Evolutionary conservation across 2,888 invertebrate genomes (phyloP), one percentile per base, ranked within the genome.

Genomic region (Calameuta idolon): DNA sequence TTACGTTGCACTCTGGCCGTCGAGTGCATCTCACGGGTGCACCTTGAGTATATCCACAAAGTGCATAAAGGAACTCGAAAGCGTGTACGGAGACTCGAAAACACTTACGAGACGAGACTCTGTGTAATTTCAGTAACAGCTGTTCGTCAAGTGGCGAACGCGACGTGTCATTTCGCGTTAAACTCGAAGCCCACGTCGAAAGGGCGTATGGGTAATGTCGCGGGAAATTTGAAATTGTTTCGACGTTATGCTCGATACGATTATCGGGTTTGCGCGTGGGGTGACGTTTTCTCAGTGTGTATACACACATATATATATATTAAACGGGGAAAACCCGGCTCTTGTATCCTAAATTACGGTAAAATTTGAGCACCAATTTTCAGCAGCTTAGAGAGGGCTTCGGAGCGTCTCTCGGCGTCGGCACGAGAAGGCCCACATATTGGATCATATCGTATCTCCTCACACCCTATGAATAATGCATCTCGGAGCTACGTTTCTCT

Each of bases 381-480:
- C 88, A 84, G 87, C 85, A 89, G 90, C 90, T 91, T 90, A 90
- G 88, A 82, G 80, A 80, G 84, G 84, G 85, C 79, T 84, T 83
- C 81, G 76, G 75, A 75, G 76, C 73, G 78, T 76, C 74, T 69
- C 75, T 79, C 73, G 84, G 83, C 81, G 81, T 81, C 82, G 78
- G 83, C 80, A 83, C 83, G 83, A 85, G 83, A 77, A 84, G 85
- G 80, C 86, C 84, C 90, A 90, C 91, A 91, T 91, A 91, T 91
- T 91, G 91, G 91, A 91, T 90, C 91, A 91, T 91, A 90, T 90
- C 91, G 90, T 90, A 90, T 91, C 90, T 91, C 89, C 89, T 90
- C 88, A 84, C 86, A 85, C 85, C 87, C 86, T 87, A 91, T 91
- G 91, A 91, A 91, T 91, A 90, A 91, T 91, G 90, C 71, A 71